Evolutionary conservation across 2,797 vertebrate species (phyloP).

Genomic region (Oreochromis grahami): DNA sequence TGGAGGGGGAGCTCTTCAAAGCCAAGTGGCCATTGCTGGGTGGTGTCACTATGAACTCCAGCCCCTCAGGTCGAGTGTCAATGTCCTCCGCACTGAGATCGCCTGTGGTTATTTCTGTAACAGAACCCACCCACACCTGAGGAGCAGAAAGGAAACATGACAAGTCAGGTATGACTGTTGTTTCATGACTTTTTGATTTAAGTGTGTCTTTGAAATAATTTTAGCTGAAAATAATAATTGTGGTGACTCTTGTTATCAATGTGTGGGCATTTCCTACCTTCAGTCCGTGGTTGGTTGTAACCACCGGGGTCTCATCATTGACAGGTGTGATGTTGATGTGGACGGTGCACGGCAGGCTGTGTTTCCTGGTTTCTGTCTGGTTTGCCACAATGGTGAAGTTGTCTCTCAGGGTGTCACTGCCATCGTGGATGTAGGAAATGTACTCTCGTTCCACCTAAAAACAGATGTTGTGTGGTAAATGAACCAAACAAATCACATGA

Average conservation of each 20-base stretch:
- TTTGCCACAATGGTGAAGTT: constrained; percentile 85
- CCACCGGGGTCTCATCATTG: constrained; percentile 83
- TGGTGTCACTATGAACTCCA: constrained; percentile 82
- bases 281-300: constrained; percentile 81
- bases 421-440: constrained; percentile 87
- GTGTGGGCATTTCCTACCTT: constrained; percentile 67
- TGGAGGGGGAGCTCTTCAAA: constrained; percentile 78
- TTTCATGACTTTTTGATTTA: neutral
- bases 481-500: neutral
- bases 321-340: constrained; percentile 78
- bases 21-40: constrained; percentile 87
- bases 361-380: constrained; percentile 80
- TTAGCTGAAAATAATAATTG: neutral
- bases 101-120: constrained; percentile 80
- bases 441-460: constrained; percentile 82
- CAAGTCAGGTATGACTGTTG: neutral
- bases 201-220: neutral
- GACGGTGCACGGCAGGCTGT: constrained; percentile 76
- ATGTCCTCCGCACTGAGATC: constrained; percentile 82
- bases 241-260: neutral
- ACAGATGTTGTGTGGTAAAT: neutral
- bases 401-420: constrained; percentile 80
- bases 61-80: constrained; percentile 76
- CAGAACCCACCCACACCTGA: constrained; percentile 85
- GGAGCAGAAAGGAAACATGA: neutral